Conservation (phyloP, 2,113 vertebrate genomes). For the Pollimyrus isidori region DNA sequence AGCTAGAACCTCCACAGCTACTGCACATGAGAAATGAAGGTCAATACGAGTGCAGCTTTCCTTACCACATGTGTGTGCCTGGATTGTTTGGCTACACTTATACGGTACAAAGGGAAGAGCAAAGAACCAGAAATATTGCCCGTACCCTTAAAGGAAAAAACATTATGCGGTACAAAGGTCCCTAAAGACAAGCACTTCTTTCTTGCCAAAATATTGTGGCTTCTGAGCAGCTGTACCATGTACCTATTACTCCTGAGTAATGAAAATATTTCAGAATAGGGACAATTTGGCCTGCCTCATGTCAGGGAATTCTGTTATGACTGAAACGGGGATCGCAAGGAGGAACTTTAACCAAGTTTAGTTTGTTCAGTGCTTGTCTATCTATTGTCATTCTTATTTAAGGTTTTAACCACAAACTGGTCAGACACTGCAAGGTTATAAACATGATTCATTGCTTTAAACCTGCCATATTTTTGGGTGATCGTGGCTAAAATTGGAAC, state of each 20-base stretch:
- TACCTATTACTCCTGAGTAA: not conserved
- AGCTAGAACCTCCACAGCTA: not conserved
- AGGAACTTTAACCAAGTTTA: not conserved
- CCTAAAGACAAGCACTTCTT: not conserved
- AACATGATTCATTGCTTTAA: not conserved
- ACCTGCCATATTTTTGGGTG: not conserved
- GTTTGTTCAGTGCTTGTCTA: not conserved
- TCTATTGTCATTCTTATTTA: not conserved
- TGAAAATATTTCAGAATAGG: constrained; percentile 3
- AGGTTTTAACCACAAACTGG: not conserved
- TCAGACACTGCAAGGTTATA: not conserved
- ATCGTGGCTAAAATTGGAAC: not conserved
- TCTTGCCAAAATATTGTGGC: not conserved
- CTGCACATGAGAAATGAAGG: not conserved
- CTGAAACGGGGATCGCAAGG: not conserved
- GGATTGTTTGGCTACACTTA: not conserved
- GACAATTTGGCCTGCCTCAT: not conserved
- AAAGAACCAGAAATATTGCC: not conserved
- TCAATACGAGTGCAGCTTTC: not conserved
- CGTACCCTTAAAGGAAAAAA: not conserved
- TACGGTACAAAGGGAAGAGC: not conserved
- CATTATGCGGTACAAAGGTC: not conserved
- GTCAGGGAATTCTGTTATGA: not conserved
- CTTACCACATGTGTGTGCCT: not conserved
- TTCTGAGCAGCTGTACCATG: not conserved